These are phyloP conservation scores for Psittacula echo DNA, from an alignment of 2,797 vertebrate species.

Conservation along the genomic window DNA sequence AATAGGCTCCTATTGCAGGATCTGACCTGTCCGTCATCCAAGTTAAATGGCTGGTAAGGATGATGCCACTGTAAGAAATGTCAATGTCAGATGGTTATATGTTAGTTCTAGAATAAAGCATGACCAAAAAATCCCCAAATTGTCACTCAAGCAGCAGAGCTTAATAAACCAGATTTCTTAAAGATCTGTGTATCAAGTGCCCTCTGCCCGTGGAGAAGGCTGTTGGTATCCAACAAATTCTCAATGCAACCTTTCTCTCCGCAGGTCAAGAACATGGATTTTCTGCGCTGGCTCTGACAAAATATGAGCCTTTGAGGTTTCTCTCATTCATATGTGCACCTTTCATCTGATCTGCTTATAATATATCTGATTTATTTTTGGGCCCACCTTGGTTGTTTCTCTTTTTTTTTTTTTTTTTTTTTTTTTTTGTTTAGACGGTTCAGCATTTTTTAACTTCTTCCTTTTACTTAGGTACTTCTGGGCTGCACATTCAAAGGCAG, in stretches of 20 bases:
- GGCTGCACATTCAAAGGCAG: background rate
- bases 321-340: background rate
- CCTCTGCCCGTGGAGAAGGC: background rate
- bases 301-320: background rate
- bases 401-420: background rate
- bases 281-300: background rate
- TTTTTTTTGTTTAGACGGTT: background rate
- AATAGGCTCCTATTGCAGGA: background rate
- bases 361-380: background rate
- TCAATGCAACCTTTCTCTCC: background rate
- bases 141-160: background rate
- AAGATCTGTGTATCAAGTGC: background rate
- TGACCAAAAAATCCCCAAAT: accelerated
- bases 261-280: background rate
- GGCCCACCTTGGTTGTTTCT: background rate
- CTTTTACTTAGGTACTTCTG: background rate
- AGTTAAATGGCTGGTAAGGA: background rate
- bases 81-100: accelerated
- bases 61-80: background rate
- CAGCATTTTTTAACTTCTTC: background rate
- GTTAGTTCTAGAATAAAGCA: background rate
- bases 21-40: background rate
- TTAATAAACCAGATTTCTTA: background rate
- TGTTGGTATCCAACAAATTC: background rate
- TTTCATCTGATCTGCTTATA: background rate